Evolutionary conservation across 2,797 vertebrate genomes (phyloP).

Genomic region (Acanthiza pusilla): DNA sequence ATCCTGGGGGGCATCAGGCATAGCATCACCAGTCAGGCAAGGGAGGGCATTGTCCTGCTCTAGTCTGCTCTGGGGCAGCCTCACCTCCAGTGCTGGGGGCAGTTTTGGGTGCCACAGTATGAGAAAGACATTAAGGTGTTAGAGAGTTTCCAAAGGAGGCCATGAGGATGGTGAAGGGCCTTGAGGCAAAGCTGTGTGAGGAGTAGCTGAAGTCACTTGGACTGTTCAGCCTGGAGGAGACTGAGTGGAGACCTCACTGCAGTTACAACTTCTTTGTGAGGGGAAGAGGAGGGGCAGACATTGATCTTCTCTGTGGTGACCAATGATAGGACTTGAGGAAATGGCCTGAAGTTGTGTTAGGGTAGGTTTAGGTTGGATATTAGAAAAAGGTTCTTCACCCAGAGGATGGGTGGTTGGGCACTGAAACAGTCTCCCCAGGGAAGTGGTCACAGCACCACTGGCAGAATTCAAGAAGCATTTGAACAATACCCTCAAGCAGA

Average conservation of each 20-base stretch:
- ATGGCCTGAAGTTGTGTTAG: not conserved
- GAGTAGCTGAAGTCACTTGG: not conserved
- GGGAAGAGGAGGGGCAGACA: not conserved
- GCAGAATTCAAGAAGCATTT: not conserved
- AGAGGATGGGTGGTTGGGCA: rapidly evolving
- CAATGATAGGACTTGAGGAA: rapidly evolving
- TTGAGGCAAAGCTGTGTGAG: rapidly evolving
- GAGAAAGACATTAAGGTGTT: not conserved
- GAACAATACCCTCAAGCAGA: not conserved
- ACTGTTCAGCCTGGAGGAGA: not conserved
- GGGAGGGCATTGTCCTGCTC: not conserved
- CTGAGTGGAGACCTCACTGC: not conserved
- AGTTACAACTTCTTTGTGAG: rapidly evolving
- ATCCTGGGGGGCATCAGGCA: not conserved
- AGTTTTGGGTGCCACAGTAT: rapidly evolving
- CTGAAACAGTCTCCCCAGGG: not conserved
- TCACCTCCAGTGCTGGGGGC: not conserved
- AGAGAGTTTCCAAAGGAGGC: not conserved
- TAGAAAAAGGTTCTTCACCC: rapidly evolving
- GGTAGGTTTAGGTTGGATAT: too few relatives aligned
- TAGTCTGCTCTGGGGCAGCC: rapidly evolving
- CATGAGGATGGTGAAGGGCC: rapidly evolving
- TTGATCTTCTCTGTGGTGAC: not conserved
- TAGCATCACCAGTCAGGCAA: rapidly evolving
- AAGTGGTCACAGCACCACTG: not conserved